phyloP scores from a whole-genome alignment of 2,113 vertebrate species.

The Crotalus viridis region DNA sequence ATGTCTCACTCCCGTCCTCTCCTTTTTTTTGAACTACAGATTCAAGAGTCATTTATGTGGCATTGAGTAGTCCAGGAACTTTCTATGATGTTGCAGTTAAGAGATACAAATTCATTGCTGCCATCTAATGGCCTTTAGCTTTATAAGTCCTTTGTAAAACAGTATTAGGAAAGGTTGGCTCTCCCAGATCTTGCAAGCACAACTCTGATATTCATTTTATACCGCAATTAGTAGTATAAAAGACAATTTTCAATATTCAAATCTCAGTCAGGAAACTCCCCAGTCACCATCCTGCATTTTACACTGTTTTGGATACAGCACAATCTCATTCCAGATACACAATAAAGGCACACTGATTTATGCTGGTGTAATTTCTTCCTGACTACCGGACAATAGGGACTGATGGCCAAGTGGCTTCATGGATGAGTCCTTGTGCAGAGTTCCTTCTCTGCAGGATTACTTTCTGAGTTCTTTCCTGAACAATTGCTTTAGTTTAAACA shows the following conservation, averaged over 20 bases:
- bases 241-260: background rate
- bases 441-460: background rate
- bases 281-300: background rate
- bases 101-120: background rate
- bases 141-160: background rate
- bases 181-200: background rate
- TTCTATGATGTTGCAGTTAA: background rate
- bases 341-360: background rate
- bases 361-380: background rate
- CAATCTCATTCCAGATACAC: background rate
- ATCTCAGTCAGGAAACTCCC: background rate
- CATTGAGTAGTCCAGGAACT: background rate
- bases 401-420: background rate
- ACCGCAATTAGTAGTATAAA: background rate
- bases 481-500: background rate
- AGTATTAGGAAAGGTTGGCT: background rate
- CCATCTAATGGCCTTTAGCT: background rate
- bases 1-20: background rate
- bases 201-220: background rate
- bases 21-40: background rate
- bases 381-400: background rate
- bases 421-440: background rate
- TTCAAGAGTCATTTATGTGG: background rate
- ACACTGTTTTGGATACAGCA: background rate
- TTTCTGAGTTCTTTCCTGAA: background rate